Percentiles rank a stretch among this genome's conserved stretches.
These are phyloP conservation scores for Andrena dorsata DNA, from an alignment of 2,888 invertebrate genomes.

Conservation along the genomic window DNA sequence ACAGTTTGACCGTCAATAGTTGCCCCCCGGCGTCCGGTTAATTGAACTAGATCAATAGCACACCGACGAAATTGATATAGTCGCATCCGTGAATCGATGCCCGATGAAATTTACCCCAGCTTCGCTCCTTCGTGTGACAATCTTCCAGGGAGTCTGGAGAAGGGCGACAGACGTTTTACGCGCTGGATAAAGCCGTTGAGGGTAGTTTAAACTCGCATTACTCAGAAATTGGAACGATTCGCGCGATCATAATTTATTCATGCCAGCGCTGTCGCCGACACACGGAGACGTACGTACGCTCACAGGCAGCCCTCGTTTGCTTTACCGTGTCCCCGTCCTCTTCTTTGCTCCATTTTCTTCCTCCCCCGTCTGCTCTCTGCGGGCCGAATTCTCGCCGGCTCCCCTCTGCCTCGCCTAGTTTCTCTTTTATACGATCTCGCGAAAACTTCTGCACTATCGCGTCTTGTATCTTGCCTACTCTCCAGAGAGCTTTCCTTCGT, in stretches of 20 bases:
- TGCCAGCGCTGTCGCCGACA: constrained; percentile 22
- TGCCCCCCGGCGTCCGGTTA: background rate
- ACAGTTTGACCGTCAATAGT: background rate
- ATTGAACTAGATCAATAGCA: constrained; percentile 14
- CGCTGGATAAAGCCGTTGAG: background rate
- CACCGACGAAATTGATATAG: constrained; percentile 3
- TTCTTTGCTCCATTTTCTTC: background rate
- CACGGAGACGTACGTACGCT: constrained; percentile 52
- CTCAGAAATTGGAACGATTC: constrained; percentile 21
- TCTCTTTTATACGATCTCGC: constrained; percentile 66
- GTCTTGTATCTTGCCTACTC: constrained; percentile 49
- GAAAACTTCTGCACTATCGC: constrained; percentile 66
- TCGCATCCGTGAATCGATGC: background rate
- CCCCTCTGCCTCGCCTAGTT: constrained; percentile 42
- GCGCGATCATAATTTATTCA: constrained; percentile 30
- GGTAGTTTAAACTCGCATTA: constrained; percentile 41
- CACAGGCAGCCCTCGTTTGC: constrained; percentile 46
- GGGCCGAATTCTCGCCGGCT: constrained; percentile 27
- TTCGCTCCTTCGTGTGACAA: background rate
- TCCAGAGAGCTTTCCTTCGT: constrained; percentile 64
- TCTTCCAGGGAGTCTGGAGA: background rate
- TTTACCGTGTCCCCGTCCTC: constrained; percentile 44
- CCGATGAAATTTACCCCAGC: background rate
- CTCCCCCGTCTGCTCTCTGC: background rate
- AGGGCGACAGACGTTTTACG: background rate